Evolutionary conservation across 1,140 invertebrate species (phyloP).

Genomic region (Drosophila miranda): DNA sequence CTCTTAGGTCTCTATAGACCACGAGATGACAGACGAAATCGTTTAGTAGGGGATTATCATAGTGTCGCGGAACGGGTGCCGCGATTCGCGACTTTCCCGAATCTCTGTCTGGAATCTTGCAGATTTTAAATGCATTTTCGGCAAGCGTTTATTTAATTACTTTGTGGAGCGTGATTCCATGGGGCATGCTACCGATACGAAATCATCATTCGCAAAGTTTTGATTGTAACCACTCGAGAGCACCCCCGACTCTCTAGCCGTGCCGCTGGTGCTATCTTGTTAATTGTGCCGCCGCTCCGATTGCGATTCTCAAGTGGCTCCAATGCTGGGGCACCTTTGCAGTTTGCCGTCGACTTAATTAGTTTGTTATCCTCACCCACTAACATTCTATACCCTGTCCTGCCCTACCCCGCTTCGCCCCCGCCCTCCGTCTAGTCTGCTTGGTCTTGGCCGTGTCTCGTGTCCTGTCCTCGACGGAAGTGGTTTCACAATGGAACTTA

Average conservation of each 20-base stretch:
- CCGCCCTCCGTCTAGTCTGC: too few species aligned
- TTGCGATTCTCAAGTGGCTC: slow-evolving; percentile 71
- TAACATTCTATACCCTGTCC: background rate
- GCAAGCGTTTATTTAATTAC: slow-evolving; percentile 63
- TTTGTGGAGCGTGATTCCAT: slow-evolving; percentile 60
- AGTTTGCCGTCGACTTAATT: slow-evolving; percentile 71
- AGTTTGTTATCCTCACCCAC: slow-evolving; percentile 67
- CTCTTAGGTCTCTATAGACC: too few species aligned
- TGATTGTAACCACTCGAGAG: slow-evolving; percentile 34
- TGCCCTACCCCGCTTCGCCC: background rate
- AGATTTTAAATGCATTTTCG: slow-evolving; percentile 4
- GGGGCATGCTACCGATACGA: slow-evolving; percentile 38
- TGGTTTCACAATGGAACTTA: slow-evolving; percentile 78
- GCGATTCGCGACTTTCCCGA: too few species aligned
- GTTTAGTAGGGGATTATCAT: too few species aligned
- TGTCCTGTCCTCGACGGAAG: slow-evolving; percentile 47
- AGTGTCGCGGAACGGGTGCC: too few species aligned
- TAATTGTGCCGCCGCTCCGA: slow-evolving; percentile 62
- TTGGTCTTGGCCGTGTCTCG: background rate
- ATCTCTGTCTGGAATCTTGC: too few species aligned
- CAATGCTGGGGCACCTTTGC: slow-evolving; percentile 46
- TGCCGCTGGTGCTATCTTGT: slow-evolving; percentile 57
- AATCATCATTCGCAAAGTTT: slow-evolving; percentile 69
- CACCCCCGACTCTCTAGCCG: too few species aligned
- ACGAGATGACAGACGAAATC: too few species aligned